Conservation (phyloP, 2,797 vertebrate species). For the Gymnoscopelus microlampas region DNA sequence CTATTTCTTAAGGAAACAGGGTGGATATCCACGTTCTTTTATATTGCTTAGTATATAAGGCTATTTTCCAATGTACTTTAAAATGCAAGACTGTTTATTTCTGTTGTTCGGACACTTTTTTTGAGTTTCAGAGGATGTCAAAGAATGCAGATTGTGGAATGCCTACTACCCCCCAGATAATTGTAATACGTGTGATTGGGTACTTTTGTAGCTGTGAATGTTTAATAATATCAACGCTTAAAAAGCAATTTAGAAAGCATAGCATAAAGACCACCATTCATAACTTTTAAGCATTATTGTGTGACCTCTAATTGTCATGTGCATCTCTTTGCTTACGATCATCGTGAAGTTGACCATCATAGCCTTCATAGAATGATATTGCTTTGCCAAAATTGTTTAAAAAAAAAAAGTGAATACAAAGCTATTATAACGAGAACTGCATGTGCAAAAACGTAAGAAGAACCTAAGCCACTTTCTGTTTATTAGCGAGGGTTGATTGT, state of each 20-base stretch:
- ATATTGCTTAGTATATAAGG: slow-evolving; percentile 56
- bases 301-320: slow-evolving; percentile 33
- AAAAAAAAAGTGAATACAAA: slow-evolving; percentile 49
- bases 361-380: slow-evolving; percentile 41
- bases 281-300: neutral
- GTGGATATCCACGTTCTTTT: slow-evolving; percentile 69
- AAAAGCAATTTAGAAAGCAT: slow-evolving; percentile 19
- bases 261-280: slow-evolving; percentile 36
- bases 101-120: slow-evolving; percentile 29
- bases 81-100: slow-evolving; percentile 42
- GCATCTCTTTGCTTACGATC: slow-evolving; percentile 28
- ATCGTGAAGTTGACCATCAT: slow-evolving; percentile 33
- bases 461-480: slow-evolving; percentile 44
- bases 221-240: slow-evolving; percentile 17
- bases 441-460: slow-evolving; percentile 52
- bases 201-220: slow-evolving; percentile 19
- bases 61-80: slow-evolving; percentile 48
- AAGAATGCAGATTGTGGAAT: slow-evolving; percentile 43
- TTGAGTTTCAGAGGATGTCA: slow-evolving; percentile 44
- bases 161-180: slow-evolving; percentile 40
- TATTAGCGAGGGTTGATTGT: slow-evolving; percentile 17
- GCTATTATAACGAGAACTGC: slow-evolving; percentile 36
- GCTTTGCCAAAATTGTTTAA: slow-evolving; percentile 48
- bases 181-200: neutral
- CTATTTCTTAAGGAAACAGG: slow-evolving; percentile 78